These are phyloP conservation scores for Drosophila kuntzei DNA, from an alignment of 2,888 invertebrate genomes.

Conservation along the genomic window DNA sequence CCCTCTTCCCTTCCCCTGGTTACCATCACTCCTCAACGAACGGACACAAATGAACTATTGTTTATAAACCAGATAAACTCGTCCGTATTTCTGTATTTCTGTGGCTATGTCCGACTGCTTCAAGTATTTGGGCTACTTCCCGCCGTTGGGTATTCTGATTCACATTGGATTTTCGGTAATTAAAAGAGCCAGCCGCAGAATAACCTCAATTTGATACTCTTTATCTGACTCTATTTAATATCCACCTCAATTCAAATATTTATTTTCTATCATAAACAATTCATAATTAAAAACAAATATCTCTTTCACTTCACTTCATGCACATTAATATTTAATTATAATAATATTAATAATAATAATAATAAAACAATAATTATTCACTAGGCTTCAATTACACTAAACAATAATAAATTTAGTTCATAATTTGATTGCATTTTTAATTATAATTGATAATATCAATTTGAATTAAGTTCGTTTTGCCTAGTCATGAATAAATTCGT, in stretches of 20 bases:
- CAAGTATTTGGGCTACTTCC: conserved; percentile 14
- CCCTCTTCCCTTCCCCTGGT: background rate
- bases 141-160: conserved; percentile 2
- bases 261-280: background rate
- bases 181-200: conserved; percentile 2
- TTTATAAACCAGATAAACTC: conserved; percentile 63
- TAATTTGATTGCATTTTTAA: conserved; percentile 1
- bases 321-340: background rate
- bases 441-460: conserved; percentile 17
- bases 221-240: background rate
- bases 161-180: conserved; percentile 10
- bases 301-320: background rate
- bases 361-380: conserved; percentile 4
- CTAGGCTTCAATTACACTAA: conserved; percentile 1
- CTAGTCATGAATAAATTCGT: conserved; percentile 11
- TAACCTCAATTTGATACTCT: conserved; percentile 12
- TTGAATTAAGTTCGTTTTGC: conserved; percentile 1
- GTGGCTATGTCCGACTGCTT: conserved; percentile 22
- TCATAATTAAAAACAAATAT: conserved; percentile 1
- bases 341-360: conserved; percentile 16
- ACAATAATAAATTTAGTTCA: background rate
- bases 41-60: conserved; percentile 78
- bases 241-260: background rate
- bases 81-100: conserved; percentile 30
- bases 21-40: background rate